A percentile compares a stretch with the other conserved stretches of the same genome.
Evolutionary conservation across 2,888 invertebrate species (phyloP).

Genomic region (Cosmopolites sordidus): DNA sequence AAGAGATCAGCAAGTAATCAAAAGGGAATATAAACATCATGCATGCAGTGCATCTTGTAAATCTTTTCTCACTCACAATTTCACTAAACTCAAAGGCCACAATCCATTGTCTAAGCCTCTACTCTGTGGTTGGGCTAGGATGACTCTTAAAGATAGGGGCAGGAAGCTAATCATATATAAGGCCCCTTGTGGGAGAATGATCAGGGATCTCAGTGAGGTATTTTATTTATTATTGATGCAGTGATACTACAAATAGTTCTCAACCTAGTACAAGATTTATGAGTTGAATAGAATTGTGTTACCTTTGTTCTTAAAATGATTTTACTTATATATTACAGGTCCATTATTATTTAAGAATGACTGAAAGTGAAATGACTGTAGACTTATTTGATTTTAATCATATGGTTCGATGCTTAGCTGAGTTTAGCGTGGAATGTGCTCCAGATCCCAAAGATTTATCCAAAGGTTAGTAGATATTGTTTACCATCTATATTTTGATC

Average conservation of each 20-base stretch:
- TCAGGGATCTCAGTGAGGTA: constrained; percentile 52
- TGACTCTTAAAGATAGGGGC: constrained; percentile 47
- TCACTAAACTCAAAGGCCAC: constrained; percentile 61
- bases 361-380: constrained; percentile 72
- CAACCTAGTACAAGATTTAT: no score
- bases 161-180: constrained; percentile 53
- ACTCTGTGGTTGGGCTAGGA: constrained; percentile 82
- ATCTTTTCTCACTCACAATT: constrained; percentile 53
- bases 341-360: constrained; percentile 66
- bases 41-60: constrained; percentile 62
- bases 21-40: constrained; percentile 57
- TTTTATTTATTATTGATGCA: no score
- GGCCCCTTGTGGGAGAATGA: constrained; percentile 80
- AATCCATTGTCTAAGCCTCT: constrained; percentile 83
- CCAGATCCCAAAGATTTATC: constrained; percentile 46
- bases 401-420: constrained; percentile 75
- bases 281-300: no score
- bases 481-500: neutral
- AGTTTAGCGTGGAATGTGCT: constrained; percentile 65
- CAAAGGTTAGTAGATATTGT: constrained; percentile 48
- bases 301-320: no score
- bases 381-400: constrained; percentile 87
- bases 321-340: constrained; percentile 48
- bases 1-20: constrained; percentile 43
- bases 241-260: no score